Conservation (phyloP, 1,140 invertebrate genomes). For the Bombus impatiens region DNA sequence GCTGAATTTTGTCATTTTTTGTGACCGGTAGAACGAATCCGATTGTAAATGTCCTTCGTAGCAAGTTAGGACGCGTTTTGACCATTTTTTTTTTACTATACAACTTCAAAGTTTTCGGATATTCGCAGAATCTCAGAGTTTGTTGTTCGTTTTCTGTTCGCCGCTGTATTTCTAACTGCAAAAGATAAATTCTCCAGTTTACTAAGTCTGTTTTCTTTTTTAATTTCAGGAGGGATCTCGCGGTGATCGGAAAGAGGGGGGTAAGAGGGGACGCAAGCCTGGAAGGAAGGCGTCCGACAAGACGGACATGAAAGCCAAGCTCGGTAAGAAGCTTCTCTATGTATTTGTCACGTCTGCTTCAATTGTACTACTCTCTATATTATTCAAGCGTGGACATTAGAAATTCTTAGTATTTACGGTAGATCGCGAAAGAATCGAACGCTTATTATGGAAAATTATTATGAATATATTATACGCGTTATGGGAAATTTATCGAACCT, state of each 20-base stretch:
- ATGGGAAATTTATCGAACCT: no score
- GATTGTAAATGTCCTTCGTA: not conserved
- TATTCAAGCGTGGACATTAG: not conserved
- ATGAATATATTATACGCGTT: no score
- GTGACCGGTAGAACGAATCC: not conserved
- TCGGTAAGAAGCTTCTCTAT: constrained; percentile 84
- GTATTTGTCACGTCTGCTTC: not conserved
- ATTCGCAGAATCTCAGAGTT: not conserved
- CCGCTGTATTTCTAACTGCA: no score
- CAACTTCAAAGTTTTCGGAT: not conserved
- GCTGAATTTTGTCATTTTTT: not conserved
- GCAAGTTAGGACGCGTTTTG: no score
- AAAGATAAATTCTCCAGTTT: not conserved
- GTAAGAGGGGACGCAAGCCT: constrained; percentile 93
- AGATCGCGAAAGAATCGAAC: no score
- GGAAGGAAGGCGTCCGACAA: constrained; percentile 94
- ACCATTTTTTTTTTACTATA: no score
- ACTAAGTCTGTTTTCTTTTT: not conserved
- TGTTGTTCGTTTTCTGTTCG: not conserved
- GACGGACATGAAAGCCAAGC: constrained; percentile 96
- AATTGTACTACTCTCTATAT: not conserved
- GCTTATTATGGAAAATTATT: no score
- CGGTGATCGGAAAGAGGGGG: constrained; percentile 88
- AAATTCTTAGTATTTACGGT: no score
- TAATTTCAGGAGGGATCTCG: constrained; percentile 83